These are phyloP conservation scores for Alethe castanea DNA, from an alignment of 2,113 vertebrate genomes.

Conservation along the genomic window DNA sequence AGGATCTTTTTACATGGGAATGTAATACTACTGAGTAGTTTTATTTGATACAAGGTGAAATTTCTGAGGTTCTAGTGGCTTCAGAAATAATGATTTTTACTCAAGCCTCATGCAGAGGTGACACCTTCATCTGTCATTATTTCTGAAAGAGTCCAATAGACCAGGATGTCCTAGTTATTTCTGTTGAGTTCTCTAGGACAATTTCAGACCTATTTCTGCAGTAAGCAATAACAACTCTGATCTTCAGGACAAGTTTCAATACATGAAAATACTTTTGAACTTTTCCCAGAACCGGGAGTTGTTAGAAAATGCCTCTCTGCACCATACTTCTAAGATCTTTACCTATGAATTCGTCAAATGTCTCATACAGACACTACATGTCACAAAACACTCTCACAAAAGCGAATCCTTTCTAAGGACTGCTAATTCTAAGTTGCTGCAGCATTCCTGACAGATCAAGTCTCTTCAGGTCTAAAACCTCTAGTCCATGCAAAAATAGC, in stretches of 20 bases:
- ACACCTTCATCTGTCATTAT: background rate
- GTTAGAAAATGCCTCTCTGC: background rate
- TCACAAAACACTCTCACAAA: background rate
- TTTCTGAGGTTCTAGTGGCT: background rate
- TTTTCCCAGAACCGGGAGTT: background rate
- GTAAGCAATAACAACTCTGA: background rate
- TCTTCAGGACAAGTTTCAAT: background rate
- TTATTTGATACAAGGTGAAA: background rate
- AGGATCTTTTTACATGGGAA: background rate
- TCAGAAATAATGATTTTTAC: background rate
- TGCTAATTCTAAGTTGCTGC: background rate
- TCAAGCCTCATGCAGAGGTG: background rate
- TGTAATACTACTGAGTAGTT: background rate
- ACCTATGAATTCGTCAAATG: background rate
- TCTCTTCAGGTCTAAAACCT: background rate
- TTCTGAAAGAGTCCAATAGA: background rate
- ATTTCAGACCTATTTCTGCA: background rate
- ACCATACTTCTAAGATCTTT: rapidly evolving
- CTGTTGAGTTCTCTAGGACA: background rate
- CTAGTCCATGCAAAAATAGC: background rate
- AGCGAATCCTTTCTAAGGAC: background rate
- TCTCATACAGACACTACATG: background rate
- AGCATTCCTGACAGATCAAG: background rate
- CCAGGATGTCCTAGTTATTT: background rate
- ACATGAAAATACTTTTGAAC: background rate